phyloP scores from a whole-genome alignment of 1,140 invertebrate species.

The Dendrolimus kikuchii region DNA sequence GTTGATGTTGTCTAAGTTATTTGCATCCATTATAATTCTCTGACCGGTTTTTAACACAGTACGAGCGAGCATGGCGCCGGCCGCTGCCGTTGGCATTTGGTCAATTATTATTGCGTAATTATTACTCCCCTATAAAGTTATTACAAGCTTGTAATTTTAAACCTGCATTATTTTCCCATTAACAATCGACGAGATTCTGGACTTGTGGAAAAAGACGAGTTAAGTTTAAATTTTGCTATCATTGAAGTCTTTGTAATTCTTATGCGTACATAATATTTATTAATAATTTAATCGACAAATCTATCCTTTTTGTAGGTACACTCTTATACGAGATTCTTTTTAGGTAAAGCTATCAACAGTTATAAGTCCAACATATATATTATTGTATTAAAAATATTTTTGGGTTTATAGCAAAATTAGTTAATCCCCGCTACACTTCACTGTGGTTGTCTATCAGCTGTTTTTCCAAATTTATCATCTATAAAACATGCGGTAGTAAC shows the following conservation, averaged over 20 bases:
- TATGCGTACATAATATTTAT: too few relatives aligned
- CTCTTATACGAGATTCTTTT: too few relatives aligned
- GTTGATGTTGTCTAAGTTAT: not conserved
- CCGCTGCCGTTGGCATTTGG: not conserved
- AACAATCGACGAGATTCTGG: constrained; percentile 13
- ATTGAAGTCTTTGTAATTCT: not conserved
- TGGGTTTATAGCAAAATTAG: too few relatives aligned
- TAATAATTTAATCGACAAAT: too few relatives aligned
- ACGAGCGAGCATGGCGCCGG: constrained; percentile 1
- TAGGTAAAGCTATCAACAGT: too few relatives aligned
- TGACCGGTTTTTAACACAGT: constrained; percentile 6
- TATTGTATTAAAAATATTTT: too few relatives aligned
- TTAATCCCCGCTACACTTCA: too few relatives aligned
- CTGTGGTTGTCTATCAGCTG: too few relatives aligned
- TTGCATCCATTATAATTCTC: constrained; percentile 4
- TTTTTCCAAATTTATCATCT: too few relatives aligned
- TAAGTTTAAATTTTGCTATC: constrained; percentile 13
- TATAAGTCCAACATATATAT: too few relatives aligned
- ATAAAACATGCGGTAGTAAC: too few relatives aligned
- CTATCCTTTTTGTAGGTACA: too few relatives aligned
- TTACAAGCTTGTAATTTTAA: constrained; percentile 23
- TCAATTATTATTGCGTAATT: constrained; percentile 10
- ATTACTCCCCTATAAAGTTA: constrained; percentile 20
- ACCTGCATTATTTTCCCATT: constrained; percentile 28
- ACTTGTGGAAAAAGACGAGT: constrained; percentile 7